phyloP scores from a whole-genome alignment of 2,113 vertebrate species.

The Cacatua alba region DNA sequence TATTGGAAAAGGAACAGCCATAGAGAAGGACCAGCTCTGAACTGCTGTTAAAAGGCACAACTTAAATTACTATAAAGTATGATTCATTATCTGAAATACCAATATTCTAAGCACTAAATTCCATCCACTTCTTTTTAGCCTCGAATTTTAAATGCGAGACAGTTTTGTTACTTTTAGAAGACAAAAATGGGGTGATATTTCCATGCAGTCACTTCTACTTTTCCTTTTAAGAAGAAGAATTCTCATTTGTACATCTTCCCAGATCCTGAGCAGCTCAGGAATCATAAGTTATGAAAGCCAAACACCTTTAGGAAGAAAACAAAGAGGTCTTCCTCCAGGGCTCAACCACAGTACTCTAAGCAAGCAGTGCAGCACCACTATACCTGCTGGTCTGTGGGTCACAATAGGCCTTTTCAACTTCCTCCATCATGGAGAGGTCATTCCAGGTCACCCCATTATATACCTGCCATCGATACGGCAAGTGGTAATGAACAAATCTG shows the following conservation, averaged over 20 bases:
- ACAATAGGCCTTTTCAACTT: conserved; percentile 86
- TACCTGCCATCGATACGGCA: conserved; percentile 92
- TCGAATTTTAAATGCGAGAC: not conserved
- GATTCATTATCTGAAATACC: not conserved
- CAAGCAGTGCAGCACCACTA: not conserved
- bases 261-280: not conserved
- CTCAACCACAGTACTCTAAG: not conserved
- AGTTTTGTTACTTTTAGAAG: not conserved
- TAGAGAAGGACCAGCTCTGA: not conserved
- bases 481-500: conserved; percentile 79
- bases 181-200: not conserved
- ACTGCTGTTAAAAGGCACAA: not conserved
- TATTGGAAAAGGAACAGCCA: not conserved
- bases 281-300: not conserved
- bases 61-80: not conserved
- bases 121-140: not conserved
- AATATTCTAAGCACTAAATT: not conserved
- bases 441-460: conserved; percentile 71
- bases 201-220: not conserved
- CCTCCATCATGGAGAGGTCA: conserved; percentile 79
- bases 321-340: not conserved
- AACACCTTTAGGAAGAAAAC: not conserved
- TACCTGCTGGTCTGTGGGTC: conserved; percentile 75
- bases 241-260: not conserved
- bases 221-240: not conserved